Conservation (phyloP, 2,113 vertebrate genomes). For the Epinephelus lanceolatus region DNA sequence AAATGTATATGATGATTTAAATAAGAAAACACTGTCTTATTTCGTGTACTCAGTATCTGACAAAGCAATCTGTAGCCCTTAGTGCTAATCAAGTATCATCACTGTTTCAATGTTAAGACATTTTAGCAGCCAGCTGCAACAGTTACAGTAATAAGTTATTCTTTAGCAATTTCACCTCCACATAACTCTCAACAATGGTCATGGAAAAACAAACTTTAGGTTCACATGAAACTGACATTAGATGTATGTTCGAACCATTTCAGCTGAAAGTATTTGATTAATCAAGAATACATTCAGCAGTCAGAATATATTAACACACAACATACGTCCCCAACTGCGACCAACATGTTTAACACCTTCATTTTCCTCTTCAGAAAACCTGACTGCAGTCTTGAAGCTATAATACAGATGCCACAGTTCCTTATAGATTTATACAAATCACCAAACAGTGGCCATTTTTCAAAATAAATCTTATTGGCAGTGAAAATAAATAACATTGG, state of each 20-base stretch:
- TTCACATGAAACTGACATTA: background rate
- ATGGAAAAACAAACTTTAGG: constrained; percentile 29
- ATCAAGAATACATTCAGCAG: constrained; percentile 26
- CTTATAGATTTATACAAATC: constrained; percentile 30
- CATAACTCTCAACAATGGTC: background rate
- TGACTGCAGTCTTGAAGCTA: background rate
- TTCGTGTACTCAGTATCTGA: background rate
- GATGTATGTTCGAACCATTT: background rate
- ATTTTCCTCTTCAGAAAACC: background rate
- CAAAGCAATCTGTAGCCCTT: constrained; percentile 43
- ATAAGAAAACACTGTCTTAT: background rate
- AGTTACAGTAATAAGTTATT: constrained; percentile 2
- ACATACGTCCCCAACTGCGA: background rate
- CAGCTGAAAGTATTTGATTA: background rate
- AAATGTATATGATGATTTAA: constrained; percentile 9
- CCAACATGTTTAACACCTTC: background rate
- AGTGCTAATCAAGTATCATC: constrained; percentile 48
- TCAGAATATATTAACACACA: constrained; percentile 29
- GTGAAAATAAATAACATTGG: constrained; percentile 18
- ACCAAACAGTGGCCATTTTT: constrained; percentile 10
- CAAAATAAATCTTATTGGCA: constrained; percentile 23
- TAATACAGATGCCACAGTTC: background rate
- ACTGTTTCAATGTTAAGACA: constrained; percentile 13
- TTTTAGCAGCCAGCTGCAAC: constrained; percentile 66
- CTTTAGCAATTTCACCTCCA: constrained; percentile 11